Base-by-base conservation (phyloP, 2,888 invertebrate species). In the Plagodis dolabraria region DNA sequence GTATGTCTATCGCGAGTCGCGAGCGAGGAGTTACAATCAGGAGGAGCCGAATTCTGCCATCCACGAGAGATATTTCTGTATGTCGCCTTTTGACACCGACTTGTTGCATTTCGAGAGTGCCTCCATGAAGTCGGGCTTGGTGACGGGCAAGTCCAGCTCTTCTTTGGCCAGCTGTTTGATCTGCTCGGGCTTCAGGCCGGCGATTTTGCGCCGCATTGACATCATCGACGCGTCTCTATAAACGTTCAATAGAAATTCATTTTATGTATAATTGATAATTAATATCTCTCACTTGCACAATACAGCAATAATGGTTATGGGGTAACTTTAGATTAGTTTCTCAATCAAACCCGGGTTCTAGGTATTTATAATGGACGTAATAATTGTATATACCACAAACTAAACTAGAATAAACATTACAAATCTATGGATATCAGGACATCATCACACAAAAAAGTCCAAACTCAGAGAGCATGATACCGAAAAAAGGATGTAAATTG, bases 211-310 rank as follows among this genome's bases (percentile, higher is more conserved):
- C 44, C 99, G 93, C 98, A 99, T 99, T 0, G 98, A 97, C 99
- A 99, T 99, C 99, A 99, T 99, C 38, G 99, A 98, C 6, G 99
- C 99, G 93, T 99, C 99, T 74, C 99, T 97, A 82, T 5, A 51
- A 43, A 43, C 11, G 42, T n/a, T n/a, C n/a, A n/a, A n/a, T n/a
- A n/a, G n/a, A 38, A 38, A 8, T 9, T 38, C 0, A 8, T 38
- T 38, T 38, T 38, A 22, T 22, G 22, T 22, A 22, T 22, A 22
- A 2, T 22, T 22, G 22, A 22, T 22, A 22, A 22, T 22, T 22
- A 22, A 22, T 22, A 22, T 22, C 22, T 22, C 22, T 22, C 22
- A 4, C 22, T 22, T 22, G 22, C 22, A 1, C 22, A 22, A 1
- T 22, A 22, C 22, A 22, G 22, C 22, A 22, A 22, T 22, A 22